Conservation (phyloP, 1,140 invertebrate genomes). For the Geopemphigus sp. region DNA sequence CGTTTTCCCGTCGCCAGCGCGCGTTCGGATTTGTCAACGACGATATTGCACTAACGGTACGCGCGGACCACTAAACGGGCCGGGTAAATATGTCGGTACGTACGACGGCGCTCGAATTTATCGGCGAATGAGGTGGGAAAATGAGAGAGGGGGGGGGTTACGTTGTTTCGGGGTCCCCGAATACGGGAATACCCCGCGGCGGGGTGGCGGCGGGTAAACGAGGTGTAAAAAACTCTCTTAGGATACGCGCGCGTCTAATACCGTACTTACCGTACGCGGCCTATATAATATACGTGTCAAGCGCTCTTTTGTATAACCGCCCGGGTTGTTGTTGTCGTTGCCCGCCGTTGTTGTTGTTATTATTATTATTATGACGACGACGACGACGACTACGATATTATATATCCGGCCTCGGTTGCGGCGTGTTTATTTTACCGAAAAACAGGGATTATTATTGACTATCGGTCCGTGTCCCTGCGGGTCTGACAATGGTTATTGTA, state of each 20-base stretch:
- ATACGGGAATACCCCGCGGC: conserved; percentile 18
- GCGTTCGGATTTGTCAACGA: too few relatives aligned
- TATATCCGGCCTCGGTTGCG: background rate
- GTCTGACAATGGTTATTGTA: conserved; percentile 37
- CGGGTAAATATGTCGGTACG: too few relatives aligned
- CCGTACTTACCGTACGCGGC: background rate
- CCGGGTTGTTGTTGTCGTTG: conserved; percentile 33
- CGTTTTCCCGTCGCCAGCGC: too few relatives aligned
- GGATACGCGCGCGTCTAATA: too few relatives aligned
- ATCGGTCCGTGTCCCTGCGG: conserved; percentile 44
- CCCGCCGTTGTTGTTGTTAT: background rate
- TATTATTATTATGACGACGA: conserved; percentile 41
- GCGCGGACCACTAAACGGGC: too few relatives aligned
- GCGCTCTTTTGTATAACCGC: conserved; percentile 4
- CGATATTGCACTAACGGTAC: too few relatives aligned
- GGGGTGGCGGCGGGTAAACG: background rate
- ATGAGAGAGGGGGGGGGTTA: too few relatives aligned
- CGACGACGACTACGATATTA: too few relatives aligned
- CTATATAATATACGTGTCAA: conserved; percentile 24
- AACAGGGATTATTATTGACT: conserved; percentile 46
- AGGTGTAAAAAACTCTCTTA: conserved; percentile 20
- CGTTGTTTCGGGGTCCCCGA: conserved; percentile 1
- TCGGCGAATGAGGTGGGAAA: too few relatives aligned
- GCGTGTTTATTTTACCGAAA: conserved; percentile 45
- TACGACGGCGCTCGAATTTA: too few relatives aligned